Evolutionary conservation across 1,140 invertebrate genomes (phyloP).

Genomic region (Trachelipus rathkii): DNA sequence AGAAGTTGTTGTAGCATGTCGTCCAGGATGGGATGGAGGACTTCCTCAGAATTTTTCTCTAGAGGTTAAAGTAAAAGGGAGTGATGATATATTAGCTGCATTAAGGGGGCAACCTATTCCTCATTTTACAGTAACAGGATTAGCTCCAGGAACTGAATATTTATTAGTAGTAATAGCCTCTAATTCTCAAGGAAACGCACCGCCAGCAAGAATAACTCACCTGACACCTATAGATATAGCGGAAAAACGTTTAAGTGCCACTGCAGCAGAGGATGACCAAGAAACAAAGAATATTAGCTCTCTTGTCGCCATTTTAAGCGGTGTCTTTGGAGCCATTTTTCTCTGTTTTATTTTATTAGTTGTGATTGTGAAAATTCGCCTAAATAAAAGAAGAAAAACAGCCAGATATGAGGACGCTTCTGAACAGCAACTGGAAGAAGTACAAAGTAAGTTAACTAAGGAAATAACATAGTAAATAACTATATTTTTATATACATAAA

Average conservation of each 20-base stretch:
- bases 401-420: neutral
- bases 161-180: slow-evolving; percentile 79
- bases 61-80: slow-evolving; percentile 30
- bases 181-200: slow-evolving; percentile 69
- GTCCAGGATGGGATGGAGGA: slow-evolving; percentile 42
- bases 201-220: slow-evolving; percentile 17
- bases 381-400: neutral
- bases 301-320: slow-evolving; percentile 16
- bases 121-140: slow-evolving; percentile 60
- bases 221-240: slow-evolving; percentile 33
- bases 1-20: slow-evolving; percentile 34
- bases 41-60: slow-evolving; percentile 39
- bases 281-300: neutral
- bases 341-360: slow-evolving; percentile 22
- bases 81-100: neutral
- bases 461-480: neutral
- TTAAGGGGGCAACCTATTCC: slow-evolving; percentile 22
- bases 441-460: neutral
- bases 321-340: slow-evolving; percentile 4
- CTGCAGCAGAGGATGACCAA: slow-evolving; percentile 2
- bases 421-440: neutral
- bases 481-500: neutral
- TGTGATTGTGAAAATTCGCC: slow-evolving; percentile 19
- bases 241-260: slow-evolving; percentile 24
- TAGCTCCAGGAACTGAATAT: slow-evolving; percentile 78